Base-by-base conservation (phyloP, 1,140 invertebrate genomes). In the Watersipora subatra region DNA sequence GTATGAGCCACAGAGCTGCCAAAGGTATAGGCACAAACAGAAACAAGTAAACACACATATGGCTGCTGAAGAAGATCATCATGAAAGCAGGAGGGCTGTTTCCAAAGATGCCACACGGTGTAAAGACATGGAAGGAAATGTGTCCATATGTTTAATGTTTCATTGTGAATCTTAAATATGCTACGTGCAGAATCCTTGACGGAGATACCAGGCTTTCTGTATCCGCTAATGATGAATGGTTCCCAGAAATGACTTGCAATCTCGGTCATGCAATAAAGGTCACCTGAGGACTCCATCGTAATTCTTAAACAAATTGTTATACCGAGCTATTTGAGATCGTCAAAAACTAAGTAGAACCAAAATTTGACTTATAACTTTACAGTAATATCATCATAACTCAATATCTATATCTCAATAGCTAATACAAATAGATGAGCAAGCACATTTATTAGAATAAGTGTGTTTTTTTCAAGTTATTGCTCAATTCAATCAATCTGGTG, bases 121-220 rank as follows among this genome's bases (percentile, higher is more conserved):
- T 82, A 83, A 62, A 76, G 73, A 1, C 77, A 72, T 1, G 82
- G 79, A n/a, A 83, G 66, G 64, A 84, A 81, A 70, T 84, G 83
- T 0, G 82, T 84, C 83, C 83, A 84, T 64, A 83, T 79, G 67
- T 84, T 84, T 0, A 83, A 65, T 1, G 82, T 83, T 74, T 84
- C 83, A 71, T 84, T 84, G 55, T 77, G 83, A 25, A 75, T 72
- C 68, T 78, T 71, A 70, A 84, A 83, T 0, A 83, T 67, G 67
- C 78, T 81, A 19, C 76, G 71, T 1, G 82, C 61, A 67, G 80
- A 82, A 63, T 81, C 76, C 28, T 70, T 72, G 22, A 76, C 69
- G 0, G 82, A 78, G 65, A 78, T 81, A 25, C 78, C 78, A n/a
- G 78, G 78, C 57, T 77, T 72, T 20, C 82, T 76, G 68, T 84